Evolutionary conservation across 2,113 vertebrate species (phyloP).

Genomic region (Lasiurus cinereus): DNA sequence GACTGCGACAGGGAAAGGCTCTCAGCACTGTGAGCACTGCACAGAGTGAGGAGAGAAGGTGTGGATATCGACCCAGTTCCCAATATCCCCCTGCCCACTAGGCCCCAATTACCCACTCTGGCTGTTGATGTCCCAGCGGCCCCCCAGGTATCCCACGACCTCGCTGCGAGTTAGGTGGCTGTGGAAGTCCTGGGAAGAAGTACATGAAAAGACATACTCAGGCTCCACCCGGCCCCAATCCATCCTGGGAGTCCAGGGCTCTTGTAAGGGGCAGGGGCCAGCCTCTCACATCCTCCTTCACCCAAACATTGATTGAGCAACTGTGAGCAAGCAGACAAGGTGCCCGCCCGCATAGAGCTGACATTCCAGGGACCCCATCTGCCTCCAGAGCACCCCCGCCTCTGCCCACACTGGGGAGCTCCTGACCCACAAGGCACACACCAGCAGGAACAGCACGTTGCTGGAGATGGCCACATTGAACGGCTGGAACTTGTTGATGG

Average conservation of each 20-base stretch:
- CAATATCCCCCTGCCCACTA: no score
- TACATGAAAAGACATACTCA: not conserved
- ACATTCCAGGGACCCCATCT: not conserved
- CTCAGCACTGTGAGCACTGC: constrained; percentile 95
- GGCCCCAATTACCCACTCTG: constrained; percentile 89
- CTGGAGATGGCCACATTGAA: constrained; percentile 98
- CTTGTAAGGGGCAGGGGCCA: not conserved
- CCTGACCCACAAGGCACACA: constrained; percentile 76
- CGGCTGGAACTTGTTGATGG: constrained; percentile 98
- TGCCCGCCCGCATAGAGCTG: no score
- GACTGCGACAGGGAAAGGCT: constrained; percentile 95
- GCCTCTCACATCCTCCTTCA: not conserved
- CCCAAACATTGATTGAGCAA: no score
- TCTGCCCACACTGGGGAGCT: not conserved
- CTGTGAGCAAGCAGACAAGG: not conserved
- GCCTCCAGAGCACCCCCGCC: not conserved
- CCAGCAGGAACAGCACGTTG: constrained; percentile 96
- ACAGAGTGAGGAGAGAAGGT: not conserved
- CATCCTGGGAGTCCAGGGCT: not conserved
- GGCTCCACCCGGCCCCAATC: not conserved
- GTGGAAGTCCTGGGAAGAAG: constrained; percentile 93
- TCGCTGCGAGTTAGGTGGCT: constrained; percentile 97
- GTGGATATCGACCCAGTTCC: accelerated
- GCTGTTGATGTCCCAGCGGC: constrained; percentile 96
- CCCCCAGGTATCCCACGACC: constrained; percentile 97